These are phyloP conservation scores for Tetranychus truncatus DNA, from an alignment of 2,888 invertebrate genomes.

Conservation along the genomic window DNA sequence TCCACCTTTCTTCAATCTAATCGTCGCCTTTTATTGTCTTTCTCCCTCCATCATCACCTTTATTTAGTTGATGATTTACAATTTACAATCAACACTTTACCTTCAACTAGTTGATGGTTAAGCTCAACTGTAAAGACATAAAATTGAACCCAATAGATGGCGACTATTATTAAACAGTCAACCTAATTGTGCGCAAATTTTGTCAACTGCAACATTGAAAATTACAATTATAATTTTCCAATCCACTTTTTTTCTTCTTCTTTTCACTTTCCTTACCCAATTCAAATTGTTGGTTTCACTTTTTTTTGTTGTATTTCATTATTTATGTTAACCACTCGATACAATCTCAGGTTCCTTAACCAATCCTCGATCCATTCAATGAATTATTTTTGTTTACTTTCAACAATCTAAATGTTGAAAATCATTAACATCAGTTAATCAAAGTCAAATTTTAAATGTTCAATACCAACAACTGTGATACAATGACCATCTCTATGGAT, in stretches of 20 bases:
- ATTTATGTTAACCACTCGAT: too few relatives aligned
- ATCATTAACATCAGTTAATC: neutral
- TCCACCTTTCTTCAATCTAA: neutral
- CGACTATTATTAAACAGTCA: neutral
- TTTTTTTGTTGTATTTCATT: too few relatives aligned
- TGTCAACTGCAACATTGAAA: neutral
- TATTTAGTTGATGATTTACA: neutral
- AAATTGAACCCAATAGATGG: neutral
- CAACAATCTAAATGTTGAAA: neutral
- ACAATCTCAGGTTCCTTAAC: too few relatives aligned
- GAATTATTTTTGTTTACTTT: neutral
- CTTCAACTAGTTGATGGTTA: too few relatives aligned
- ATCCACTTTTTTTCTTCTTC: neutral
- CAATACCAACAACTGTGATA: too few relatives aligned
- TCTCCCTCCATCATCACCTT: neutral
- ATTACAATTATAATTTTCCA: neutral
- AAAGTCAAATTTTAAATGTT: too few relatives aligned
- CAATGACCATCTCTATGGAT: too few relatives aligned
- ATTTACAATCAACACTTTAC: too few relatives aligned
- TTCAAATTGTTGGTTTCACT: too few relatives aligned
- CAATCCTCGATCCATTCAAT: too few relatives aligned
- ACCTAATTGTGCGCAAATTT: neutral
- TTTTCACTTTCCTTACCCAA: too few relatives aligned
- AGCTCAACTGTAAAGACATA: neutral
- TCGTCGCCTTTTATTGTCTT: neutral